Evolutionary conservation across 2,888 invertebrate species (phyloP).

Genomic region (Synergus japonicus): DNA sequence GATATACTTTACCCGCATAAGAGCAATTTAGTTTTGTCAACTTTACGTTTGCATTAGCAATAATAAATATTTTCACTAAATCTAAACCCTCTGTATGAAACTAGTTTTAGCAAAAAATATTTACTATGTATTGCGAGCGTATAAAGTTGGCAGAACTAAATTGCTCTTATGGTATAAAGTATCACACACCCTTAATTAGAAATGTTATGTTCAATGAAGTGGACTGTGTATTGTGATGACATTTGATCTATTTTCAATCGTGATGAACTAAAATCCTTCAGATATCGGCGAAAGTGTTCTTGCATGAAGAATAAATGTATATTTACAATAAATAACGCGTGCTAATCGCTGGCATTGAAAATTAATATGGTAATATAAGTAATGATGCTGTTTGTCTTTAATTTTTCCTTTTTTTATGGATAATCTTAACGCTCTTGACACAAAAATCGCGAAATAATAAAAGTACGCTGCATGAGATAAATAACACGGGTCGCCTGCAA

Average conservation of each 20-base stretch:
- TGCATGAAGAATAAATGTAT: not conserved
- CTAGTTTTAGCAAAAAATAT: no score
- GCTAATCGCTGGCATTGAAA: not conserved
- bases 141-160: no score
- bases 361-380: not conserved
- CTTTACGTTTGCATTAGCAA: no score
- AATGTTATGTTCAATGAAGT: not conserved
- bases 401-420: not conserved
- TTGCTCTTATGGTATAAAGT: no score
- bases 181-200: no score
- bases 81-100: no score
- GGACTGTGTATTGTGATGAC: not conserved
- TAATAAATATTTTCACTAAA: no score
- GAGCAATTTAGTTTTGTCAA: no score
- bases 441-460: conserved; percentile 1
- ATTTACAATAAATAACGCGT: not conserved
- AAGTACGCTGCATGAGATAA: not conserved
- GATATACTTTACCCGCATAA: no score
- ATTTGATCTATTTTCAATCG: not conserved
- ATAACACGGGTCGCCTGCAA: not conserved
- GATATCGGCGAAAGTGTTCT: not conserved
- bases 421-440: conserved; percentile 12
- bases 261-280: not conserved
- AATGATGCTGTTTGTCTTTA: not conserved
- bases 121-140: no score